Conservation (phyloP, 2,113 vertebrate genomes). For the Cynoglossus semilaevis region DNA sequence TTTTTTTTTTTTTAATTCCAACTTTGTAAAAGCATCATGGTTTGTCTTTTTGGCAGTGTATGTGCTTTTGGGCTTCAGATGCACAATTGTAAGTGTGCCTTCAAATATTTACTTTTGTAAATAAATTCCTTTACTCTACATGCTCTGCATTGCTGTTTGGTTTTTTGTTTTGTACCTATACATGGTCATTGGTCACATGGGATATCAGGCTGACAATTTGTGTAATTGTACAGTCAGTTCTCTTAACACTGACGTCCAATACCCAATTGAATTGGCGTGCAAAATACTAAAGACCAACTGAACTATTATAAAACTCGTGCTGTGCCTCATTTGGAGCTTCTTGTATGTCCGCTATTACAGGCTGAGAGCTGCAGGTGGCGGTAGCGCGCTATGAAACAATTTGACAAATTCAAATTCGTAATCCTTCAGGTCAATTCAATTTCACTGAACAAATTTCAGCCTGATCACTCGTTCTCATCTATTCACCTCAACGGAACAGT, state of each 20-base stretch:
- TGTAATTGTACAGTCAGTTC: too few species aligned
- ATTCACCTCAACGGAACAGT: not conserved
- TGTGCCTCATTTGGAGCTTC: too few species aligned
- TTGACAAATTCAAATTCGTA: not conserved
- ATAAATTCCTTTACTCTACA: conserved; percentile 23
- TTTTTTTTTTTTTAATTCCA: conserved; percentile 10
- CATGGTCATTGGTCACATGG: too few species aligned
- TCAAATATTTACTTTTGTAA: conserved; percentile 52
- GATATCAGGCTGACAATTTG: too few species aligned
- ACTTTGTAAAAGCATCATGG: not conserved
- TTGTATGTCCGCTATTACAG: conserved; percentile 18
- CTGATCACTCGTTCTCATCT: not conserved
- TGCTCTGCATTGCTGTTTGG: not conserved
- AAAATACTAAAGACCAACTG: too few species aligned
- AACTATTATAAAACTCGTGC: too few species aligned
- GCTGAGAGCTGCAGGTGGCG: conserved; percentile 41
- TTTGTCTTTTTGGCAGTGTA: not conserved
- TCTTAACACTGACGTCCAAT: too few species aligned
- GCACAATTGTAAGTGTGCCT: conserved; percentile 57
- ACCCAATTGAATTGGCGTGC: too few species aligned
- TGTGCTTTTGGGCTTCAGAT: conserved; percentile 3
- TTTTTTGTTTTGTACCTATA: too few species aligned
- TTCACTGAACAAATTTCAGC: not conserved
- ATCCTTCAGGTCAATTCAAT: conserved; percentile 2
- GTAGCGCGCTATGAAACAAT: conserved; percentile 16